Evolutionary conservation across 2,888 invertebrate species (phyloP).

Genomic region (Napeogenes inachia): DNA sequence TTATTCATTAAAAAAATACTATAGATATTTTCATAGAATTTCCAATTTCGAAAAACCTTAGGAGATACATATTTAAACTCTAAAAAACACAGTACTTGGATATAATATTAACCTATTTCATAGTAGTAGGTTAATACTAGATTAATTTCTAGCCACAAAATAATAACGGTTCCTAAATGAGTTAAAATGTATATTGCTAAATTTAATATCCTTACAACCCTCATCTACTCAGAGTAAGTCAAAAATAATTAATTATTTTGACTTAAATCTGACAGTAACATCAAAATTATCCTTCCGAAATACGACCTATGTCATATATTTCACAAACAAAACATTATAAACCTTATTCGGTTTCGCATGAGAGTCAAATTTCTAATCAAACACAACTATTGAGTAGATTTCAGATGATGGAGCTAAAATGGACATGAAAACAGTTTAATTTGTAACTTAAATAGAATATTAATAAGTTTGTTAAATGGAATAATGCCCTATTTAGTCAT

Average conservation of each 20-base stretch:
- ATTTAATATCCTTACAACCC: conserved; percentile 17
- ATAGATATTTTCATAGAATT: no score
- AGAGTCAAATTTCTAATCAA: conserved; percentile 1
- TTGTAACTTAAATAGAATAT: conserved; percentile 16
- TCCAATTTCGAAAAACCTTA: no score
- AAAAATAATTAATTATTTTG: conserved; percentile 30
- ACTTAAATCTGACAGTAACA: conserved; percentile 27
- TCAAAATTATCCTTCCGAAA: conserved; percentile 26
- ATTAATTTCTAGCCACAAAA: not conserved
- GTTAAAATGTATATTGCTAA: conserved; percentile 18
- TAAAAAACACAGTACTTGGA: no score
- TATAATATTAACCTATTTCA: no score
- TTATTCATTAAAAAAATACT: no score
- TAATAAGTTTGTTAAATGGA: no score
- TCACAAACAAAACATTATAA: not conserved
- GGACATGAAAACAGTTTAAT: conserved; percentile 25
- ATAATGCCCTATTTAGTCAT: no score
- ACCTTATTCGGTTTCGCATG: not conserved
- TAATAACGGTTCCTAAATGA: not conserved
- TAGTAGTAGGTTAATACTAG: no score
- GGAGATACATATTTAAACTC: no score
- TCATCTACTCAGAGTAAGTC: conserved; percentile 22
- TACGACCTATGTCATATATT: conserved; percentile 19
- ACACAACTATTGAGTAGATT: conserved; percentile 4
- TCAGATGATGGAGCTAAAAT: conserved; percentile 13